Conservation (phyloP, 2,797 vertebrate species). For the Hyperoplus immaculatus region DNA sequence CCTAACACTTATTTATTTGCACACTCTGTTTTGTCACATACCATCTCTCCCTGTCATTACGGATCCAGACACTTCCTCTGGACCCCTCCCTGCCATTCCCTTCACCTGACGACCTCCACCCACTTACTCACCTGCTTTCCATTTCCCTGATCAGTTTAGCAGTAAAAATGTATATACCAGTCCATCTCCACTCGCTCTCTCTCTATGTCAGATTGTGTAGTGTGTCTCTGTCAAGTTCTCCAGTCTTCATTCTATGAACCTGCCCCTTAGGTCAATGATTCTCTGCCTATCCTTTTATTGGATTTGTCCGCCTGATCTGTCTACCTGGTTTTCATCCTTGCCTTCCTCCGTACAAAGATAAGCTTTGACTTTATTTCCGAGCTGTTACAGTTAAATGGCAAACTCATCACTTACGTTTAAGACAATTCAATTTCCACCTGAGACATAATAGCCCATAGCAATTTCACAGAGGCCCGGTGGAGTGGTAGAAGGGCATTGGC, state of each 20-base stretch:
- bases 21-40: not conserved
- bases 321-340: not conserved
- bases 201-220: not conserved
- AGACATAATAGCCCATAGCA: not conserved
- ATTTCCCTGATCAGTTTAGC: not conserved
- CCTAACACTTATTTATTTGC: not conserved
- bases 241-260: too few species aligned
- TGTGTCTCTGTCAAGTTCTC: not conserved
- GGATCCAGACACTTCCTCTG: not conserved
- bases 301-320: slow-evolving; percentile 5
- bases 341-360: not conserved
- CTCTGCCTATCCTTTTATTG: not conserved
- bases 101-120: not conserved
- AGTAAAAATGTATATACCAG: not conserved
- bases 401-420: not conserved
- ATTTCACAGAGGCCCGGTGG: not conserved
- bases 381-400: not conserved
- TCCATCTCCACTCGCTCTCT: not conserved
- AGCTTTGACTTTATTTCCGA: not conserved
- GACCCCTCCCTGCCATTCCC: not conserved
- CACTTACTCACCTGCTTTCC: not conserved
- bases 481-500: not conserved
- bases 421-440: not conserved
- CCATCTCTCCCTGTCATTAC: not conserved
- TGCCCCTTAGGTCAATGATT: not conserved